Base-by-base conservation (phyloP, 2,888 invertebrate species). In the Agapostemon virescens region DNA sequence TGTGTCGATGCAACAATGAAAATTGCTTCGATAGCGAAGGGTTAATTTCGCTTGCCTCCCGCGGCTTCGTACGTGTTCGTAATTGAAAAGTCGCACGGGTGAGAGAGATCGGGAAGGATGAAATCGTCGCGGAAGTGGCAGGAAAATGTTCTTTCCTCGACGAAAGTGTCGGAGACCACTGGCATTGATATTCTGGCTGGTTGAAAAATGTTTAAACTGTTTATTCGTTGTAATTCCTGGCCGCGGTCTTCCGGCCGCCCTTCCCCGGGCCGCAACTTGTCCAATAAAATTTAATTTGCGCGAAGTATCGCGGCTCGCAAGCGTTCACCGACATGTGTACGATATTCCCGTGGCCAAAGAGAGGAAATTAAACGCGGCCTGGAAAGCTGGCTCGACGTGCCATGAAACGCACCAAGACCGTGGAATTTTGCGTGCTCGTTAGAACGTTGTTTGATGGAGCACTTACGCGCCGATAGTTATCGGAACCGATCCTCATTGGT, bases 271-370 rank as follows among this genome's bases (percentile, higher is more conserved):
- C 67, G 68, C 66, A 76, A 79, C 63, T 76, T 79, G 63, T 23
- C 76, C 81, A 74, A 81, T 84, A 76, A 84, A 84, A 84, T 84
- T 84, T 84, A 76, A 84, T 84, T 84, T 79, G 81, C 63, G 17
- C 71, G 30, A 72, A 71, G 79, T 69, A 79, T 74, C 78, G 52
- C 45, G 69, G 69, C 61, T 55, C 49, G 67, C 63, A 63, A 30
- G 40, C 58, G 69, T 72, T 63, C 73, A 15, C 49, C 68, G 52
- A 68, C 61, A 49, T 52, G 42, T 52, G 63, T 61, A 20, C 55
- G 64, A 52, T 61, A 49, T 13, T 42, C 61, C 52, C 23, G 7
- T 15, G 11, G 49, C 58, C n/a, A 73, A 38, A 38, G n/a, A 40
- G 61, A 26, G 70, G 63, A 74, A 74, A 64, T 71, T 58, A 78